These are phyloP conservation scores for Amazona vittata DNA, from an alignment of 2,113 vertebrate species.

Conservation along the genomic window DNA sequence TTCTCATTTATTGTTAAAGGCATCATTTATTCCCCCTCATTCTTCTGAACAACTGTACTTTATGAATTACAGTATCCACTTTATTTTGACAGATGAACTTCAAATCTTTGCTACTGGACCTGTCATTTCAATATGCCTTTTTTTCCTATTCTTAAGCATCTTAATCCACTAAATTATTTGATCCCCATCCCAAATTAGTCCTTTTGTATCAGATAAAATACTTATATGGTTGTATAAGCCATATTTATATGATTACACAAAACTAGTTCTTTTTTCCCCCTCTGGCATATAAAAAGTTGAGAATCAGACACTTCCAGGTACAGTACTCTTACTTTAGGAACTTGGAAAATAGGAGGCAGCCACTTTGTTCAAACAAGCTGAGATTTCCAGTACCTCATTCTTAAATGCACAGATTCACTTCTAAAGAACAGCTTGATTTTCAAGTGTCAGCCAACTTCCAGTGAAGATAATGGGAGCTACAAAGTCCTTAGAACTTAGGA, in stretches of 20 bases:
- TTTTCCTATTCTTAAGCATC: neutral
- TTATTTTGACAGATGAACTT: neutral
- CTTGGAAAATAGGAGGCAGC: neutral
- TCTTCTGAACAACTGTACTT: neutral
- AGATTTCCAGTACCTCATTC: neutral
- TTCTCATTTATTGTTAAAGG: neutral
- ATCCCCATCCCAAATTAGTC: accelerated
- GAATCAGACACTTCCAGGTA: neutral
- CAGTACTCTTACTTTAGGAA: neutral
- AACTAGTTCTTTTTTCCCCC: neutral
- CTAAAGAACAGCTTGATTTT: constrained; percentile 8
- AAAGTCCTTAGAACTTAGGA: neutral
- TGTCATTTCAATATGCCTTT: neutral
- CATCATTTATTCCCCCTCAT: neutral
- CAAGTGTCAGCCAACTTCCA: neutral
- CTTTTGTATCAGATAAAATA: neutral
- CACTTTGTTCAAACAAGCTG: neutral
- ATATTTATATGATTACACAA: neutral
- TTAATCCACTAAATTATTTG: neutral
- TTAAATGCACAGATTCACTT: neutral
- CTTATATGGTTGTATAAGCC: neutral
- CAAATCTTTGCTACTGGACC: neutral
- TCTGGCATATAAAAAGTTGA: neutral
- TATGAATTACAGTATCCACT: neutral
- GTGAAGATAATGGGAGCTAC: neutral